phyloP scores from a whole-genome alignment of 2,113 vertebrate species.

The Picathartes gymnocephalus region DNA sequence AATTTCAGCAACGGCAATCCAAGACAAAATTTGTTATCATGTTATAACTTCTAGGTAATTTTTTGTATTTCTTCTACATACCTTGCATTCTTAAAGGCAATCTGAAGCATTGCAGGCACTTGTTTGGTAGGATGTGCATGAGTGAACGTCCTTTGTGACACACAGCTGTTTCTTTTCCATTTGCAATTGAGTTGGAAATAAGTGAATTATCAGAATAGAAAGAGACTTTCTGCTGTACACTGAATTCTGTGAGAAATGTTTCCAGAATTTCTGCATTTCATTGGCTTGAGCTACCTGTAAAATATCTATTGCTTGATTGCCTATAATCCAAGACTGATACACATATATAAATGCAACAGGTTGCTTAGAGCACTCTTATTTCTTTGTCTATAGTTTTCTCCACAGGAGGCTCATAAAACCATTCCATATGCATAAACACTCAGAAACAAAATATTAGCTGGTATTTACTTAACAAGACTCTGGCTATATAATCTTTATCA shows the following conservation, averaged over 20 bases:
- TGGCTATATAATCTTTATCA: neutral
- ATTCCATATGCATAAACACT: neutral
- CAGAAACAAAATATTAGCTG: neutral
- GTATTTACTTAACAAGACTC: neutral
- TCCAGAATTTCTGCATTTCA: neutral
- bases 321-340: neutral
- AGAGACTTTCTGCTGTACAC: neutral
- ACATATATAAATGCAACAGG: neutral
- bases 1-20: neutral
- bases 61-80: neutral
- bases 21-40: neutral
- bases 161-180: neutral
- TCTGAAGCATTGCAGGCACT: neutral
- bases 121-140: neutral
- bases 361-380: neutral
- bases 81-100: neutral
- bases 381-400: neutral
- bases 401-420: neutral
- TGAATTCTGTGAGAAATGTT: neutral
- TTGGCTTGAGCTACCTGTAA: neutral
- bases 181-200: neutral
- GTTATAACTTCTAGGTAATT: neutral
- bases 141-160: neutral
- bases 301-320: neutral
- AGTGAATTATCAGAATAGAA: neutral